Percentiles rank a stretch among this genome's conserved stretches.
phyloP scores from a whole-genome alignment of 2,113 vertebrate species.

The Leuciscus idus region DNA sequence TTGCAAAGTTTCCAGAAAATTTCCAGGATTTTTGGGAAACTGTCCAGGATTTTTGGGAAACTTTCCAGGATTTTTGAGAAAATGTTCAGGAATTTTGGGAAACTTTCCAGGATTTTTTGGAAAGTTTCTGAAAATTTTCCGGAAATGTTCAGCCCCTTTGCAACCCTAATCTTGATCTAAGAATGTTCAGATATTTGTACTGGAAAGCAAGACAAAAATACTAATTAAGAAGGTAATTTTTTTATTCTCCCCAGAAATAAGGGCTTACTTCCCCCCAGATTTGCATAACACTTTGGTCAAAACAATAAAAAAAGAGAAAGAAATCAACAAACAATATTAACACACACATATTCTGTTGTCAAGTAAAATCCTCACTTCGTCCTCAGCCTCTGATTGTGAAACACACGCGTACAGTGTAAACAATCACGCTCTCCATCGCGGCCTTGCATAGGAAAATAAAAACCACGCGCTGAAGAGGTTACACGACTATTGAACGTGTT shows the following conservation, averaged over 20 bases:
- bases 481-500: not conserved
- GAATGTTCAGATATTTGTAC: too few relatives aligned
- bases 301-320: conserved; percentile 52
- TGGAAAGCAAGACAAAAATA: too few relatives aligned
- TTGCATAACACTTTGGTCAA: conserved; percentile 79
- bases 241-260: not conserved
- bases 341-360: conserved; percentile 31
- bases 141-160: too few relatives aligned
- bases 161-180: too few relatives aligned
- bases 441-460: conserved; percentile 12
- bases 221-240: too few relatives aligned
- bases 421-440: conserved; percentile 2
- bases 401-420: conserved; percentile 71
- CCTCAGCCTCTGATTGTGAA: conserved; percentile 77
- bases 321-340: conserved; percentile 61
- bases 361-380: conserved; percentile 56
- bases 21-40: too few relatives aligned
- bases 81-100: too few relatives aligned
- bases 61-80: too few relatives aligned
- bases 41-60: too few relatives aligned
- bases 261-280: conserved; percentile 43
- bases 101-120: too few relatives aligned
- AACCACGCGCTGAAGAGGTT: not conserved
- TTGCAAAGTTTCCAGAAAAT: too few relatives aligned
- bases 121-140: too few relatives aligned